Percentiles rank a stretch among this genome's conserved stretches.
Conservation (phyloP, 2,888 invertebrate genomes). For the Thereva nobilitata region DNA sequence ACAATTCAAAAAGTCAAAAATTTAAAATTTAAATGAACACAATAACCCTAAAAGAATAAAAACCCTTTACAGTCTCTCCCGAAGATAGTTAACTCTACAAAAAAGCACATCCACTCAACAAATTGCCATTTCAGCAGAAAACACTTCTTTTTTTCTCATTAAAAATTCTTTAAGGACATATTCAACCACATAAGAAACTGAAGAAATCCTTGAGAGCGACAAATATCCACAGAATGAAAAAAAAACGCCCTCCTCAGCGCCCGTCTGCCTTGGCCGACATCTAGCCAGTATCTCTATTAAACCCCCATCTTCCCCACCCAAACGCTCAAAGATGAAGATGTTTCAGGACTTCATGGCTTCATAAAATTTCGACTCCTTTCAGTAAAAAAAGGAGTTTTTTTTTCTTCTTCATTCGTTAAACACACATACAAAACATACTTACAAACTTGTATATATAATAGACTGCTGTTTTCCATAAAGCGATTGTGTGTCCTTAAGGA, state of each 20-base stretch:
- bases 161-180: slow-evolving; percentile 26
- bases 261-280: slow-evolving; percentile 13
- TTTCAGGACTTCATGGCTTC: slow-evolving; percentile 17
- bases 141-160: slow-evolving; percentile 18
- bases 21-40: no score
- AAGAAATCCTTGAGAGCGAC: slow-evolving; percentile 23
- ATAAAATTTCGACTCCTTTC: slow-evolving; percentile 20
- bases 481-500: slow-evolving; percentile 10
- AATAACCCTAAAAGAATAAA: no score
- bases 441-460: background rate
- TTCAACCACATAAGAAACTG: slow-evolving; percentile 20
- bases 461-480: slow-evolving; percentile 25
- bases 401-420: background rate
- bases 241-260: slow-evolving; percentile 23
- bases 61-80: no score
- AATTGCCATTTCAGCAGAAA: slow-evolving; percentile 27
- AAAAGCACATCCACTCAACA: background rate
- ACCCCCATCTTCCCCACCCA: slow-evolving; percentile 11
- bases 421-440: background rate
- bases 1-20: no score
- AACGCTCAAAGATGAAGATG: slow-evolving; percentile 10
- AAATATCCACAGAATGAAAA: slow-evolving; percentile 1
- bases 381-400: background rate
- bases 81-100: background rate
- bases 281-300: slow-evolving; percentile 3